Evolutionary conservation across 2,888 invertebrate genomes (phyloP).

Genomic region (Adelphocoris suturalis): DNA sequence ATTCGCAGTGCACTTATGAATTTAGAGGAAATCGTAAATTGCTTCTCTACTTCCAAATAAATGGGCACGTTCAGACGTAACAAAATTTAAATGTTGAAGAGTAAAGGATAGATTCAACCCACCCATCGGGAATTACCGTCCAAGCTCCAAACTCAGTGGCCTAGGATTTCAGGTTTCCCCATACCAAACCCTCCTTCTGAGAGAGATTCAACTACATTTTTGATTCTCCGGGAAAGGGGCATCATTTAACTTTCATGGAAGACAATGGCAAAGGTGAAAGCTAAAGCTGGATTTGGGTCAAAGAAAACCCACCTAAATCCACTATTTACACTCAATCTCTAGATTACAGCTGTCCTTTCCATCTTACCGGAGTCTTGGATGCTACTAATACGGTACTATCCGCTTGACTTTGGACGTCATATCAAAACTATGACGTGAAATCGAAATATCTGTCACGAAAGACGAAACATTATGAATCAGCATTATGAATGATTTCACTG

Average conservation of each 20-base stretch:
- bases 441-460: no score
- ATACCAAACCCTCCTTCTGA: neutral
- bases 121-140: neutral
- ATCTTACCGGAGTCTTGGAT: neutral
- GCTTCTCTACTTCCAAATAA: neutral
- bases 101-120: neutral
- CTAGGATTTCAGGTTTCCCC: neutral
- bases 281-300: neutral
- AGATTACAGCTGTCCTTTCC: slow-evolving; percentile 52
- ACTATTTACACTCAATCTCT: slow-evolving; percentile 62
- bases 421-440: no score
- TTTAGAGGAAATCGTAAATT: neutral
- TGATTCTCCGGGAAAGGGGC: slow-evolving; percentile 46
- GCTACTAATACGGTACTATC: neutral
- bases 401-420: neutral
- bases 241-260: slow-evolving; percentile 47
- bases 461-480: no score
- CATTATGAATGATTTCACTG: no score
- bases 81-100: neutral
- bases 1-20: no score
- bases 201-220: slow-evolving; percentile 48
- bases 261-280: slow-evolving; percentile 55
- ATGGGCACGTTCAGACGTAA: no score
- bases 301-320: slow-evolving; percentile 45
- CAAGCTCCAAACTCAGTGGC: neutral